phyloP scores from a whole-genome alignment of 2,113 vertebrate species.

The Poeciliopsis occidentalis region DNA sequence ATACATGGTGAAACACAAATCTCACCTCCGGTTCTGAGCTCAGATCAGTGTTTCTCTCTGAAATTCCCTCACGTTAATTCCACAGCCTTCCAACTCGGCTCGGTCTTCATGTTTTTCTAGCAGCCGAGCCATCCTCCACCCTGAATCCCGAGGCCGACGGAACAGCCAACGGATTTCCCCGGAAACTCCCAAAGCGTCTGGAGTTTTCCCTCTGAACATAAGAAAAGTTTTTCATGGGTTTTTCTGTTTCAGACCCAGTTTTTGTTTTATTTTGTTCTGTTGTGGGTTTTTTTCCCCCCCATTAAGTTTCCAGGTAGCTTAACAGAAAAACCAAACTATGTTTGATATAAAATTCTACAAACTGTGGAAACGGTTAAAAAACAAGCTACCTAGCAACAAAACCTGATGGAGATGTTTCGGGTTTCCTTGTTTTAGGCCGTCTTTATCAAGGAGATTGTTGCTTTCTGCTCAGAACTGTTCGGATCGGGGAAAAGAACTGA shows the following conservation, averaged over 20 bases:
- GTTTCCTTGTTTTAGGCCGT: constrained; percentile 6
- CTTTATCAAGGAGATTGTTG: constrained; percentile 13
- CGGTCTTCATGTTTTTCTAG: constrained; percentile 10
- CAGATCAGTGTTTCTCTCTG: constrained; percentile 30
- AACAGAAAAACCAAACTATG: constrained; percentile 62
- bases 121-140: constrained; percentile 26
- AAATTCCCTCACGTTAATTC: constrained; percentile 22
- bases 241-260: constrained; percentile 14
- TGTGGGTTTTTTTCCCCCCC: constrained; percentile 22
- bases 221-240: neutral
- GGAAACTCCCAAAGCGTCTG: constrained; percentile 30
- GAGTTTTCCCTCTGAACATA: constrained; percentile 43
- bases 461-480: constrained; percentile 22
- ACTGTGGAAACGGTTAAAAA: neutral
- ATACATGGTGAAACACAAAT: constrained; percentile 99
- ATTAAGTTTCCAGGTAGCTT: constrained; percentile 56
- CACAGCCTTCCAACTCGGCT: constrained; percentile 11
- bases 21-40: constrained; percentile 95
- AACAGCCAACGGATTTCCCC: constrained; percentile 6
- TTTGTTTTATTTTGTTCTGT: neutral
- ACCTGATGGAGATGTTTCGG: neutral
- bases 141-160: neutral
- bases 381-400: neutral
- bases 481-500: constrained; percentile 25
- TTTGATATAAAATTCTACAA: constrained; percentile 54